Conservation (phyloP, 2,797 vertebrate genomes). For the Gephyroberyx darwinii region DNA sequence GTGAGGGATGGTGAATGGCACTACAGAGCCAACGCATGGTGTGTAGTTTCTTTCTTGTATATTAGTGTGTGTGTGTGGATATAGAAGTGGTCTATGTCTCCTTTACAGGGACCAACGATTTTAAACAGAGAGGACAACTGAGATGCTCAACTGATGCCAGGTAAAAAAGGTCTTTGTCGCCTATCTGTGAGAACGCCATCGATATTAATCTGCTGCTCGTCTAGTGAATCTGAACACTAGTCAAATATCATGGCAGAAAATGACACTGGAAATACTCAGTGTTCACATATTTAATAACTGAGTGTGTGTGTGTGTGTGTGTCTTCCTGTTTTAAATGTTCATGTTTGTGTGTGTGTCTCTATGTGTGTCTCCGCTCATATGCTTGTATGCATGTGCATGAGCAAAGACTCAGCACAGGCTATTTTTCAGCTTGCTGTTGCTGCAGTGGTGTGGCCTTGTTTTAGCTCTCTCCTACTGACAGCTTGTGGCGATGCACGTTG, state of each 20-base stretch:
- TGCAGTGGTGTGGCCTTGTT: conserved; percentile 61
- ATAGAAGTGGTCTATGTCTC: no score
- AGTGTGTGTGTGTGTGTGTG: conserved; percentile 3
- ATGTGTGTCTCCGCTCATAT: conserved; percentile 3
- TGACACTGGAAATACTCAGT: conserved; percentile 8
- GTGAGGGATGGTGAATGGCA: conserved; percentile 47
- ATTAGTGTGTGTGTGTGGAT: conserved; percentile 10
- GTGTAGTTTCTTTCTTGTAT: conserved; percentile 21
- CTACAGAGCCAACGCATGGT: conserved; percentile 32
- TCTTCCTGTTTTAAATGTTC: conserved; percentile 29
- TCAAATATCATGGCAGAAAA: conserved; percentile 7
- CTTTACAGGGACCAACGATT: neutral
- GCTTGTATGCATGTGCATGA: conserved; percentile 32
- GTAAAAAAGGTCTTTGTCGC: conserved; percentile 49
- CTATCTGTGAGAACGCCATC: conserved; percentile 32
- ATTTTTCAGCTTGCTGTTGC: conserved; percentile 64
- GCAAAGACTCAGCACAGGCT: conserved; percentile 39
- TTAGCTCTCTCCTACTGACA: conserved; percentile 65
- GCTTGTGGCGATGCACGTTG: conserved; percentile 76
- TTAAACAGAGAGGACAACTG: conserved; percentile 17
- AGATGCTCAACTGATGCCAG: conserved; percentile 45
- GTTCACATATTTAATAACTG: neutral
- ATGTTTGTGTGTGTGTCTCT: neutral
- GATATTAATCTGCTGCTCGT: conserved; percentile 17
- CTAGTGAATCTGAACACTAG: conserved; percentile 15